Percentiles rank a stretch among this genome's conserved stretches.
phyloP scores from a whole-genome alignment of 2,888 invertebrate species.

The Amblyteles armatorius region DNA sequence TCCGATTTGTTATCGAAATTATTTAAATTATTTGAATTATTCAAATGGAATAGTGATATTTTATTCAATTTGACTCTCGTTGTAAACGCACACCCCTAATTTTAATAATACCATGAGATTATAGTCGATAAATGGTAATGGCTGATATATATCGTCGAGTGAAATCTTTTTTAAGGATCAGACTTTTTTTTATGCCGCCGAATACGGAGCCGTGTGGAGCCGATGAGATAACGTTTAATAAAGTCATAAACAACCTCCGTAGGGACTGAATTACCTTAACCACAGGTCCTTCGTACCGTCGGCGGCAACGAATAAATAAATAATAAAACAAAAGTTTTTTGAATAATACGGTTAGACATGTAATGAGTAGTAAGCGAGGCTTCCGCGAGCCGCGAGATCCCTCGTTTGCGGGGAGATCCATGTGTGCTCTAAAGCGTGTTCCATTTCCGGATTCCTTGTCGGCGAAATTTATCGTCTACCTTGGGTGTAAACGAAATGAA shows the following conservation, averaged over 20 bases:
- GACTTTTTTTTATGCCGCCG: not conserved
- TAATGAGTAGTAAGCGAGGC: not conserved
- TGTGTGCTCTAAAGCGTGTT: conserved; percentile 22
- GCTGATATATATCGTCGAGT: not conserved
- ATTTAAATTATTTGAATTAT: no score
- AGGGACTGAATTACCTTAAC: conserved; percentile 23
- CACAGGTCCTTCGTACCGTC: not conserved
- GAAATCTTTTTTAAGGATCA: not conserved
- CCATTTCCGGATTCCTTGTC: conserved; percentile 33
- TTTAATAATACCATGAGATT: not conserved
- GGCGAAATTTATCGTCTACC: conserved; percentile 1
- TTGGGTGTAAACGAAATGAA: not conserved
- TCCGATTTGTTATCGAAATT: no score
- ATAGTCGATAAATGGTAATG: not conserved
- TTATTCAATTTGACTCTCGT: no score
- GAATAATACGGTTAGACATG: not conserved
- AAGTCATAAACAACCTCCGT: conserved; percentile 38
- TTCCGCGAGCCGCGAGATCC: not conserved
- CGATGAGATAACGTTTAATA: conserved; percentile 43
- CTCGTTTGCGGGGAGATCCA: conserved; percentile 2
- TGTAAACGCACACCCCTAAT: not conserved
- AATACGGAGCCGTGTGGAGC: conserved; percentile 4
- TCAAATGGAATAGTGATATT: no score
- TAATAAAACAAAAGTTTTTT: conserved; percentile 2
- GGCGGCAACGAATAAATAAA: not conserved